phyloP scores from a whole-genome alignment of 1,140 invertebrate species.

The Cryptotermes secundus region DNA sequence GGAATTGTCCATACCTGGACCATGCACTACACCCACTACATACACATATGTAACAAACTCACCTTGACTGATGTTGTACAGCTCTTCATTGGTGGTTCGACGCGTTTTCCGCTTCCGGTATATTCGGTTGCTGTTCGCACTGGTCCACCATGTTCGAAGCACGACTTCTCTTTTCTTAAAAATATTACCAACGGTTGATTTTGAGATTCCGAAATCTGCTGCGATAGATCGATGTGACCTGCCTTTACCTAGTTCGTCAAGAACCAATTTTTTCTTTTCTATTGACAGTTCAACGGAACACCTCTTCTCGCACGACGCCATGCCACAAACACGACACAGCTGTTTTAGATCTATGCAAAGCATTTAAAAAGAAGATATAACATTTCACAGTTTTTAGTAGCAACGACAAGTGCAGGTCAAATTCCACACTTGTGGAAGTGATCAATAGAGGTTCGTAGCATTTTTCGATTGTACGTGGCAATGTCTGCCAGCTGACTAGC shows the following conservation, averaged over 20 bases:
- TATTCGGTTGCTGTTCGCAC: neutral
- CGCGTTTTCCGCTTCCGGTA: neutral
- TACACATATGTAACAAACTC: no score
- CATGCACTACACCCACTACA: no score
- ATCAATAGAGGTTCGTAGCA: neutral
- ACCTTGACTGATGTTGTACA: neutral
- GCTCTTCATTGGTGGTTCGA: neutral
- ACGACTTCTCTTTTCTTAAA: neutral
- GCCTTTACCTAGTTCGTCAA: neutral
- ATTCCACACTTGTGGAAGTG: neutral
- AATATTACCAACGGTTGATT: neutral
- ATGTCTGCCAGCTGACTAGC: neutral
- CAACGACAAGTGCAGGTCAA: no score
- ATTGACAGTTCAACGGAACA: conserved; percentile 5
- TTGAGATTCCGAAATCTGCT: neutral
- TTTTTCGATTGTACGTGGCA: neutral
- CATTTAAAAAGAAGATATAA: conserved; percentile 18
- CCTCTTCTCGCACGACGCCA: neutral
- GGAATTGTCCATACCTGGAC: no score
- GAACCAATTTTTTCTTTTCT: neutral
- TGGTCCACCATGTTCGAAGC: neutral
- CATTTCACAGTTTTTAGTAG: neutral
- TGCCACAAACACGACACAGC: conserved; percentile 3
- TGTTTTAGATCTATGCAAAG: neutral
- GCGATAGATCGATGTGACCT: conserved; percentile 10